These are phyloP conservation scores for Spodoptera exigua DNA, from an alignment of 2,888 invertebrate species.

Conservation along the genomic window DNA sequence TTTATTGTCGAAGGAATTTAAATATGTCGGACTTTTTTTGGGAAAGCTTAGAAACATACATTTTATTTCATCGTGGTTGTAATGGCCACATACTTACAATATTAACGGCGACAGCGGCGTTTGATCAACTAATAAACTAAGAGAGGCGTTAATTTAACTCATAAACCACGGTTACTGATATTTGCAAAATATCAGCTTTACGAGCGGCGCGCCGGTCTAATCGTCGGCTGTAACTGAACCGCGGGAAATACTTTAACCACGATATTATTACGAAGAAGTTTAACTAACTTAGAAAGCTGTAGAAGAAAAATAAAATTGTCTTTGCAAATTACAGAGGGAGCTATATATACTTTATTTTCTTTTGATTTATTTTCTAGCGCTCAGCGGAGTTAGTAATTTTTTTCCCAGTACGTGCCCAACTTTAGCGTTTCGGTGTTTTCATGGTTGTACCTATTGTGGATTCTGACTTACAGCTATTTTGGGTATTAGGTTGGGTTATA, in stretches of 20 bases:
- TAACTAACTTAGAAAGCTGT: no score
- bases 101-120: conserved; percentile 37
- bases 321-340: no score
- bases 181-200: conserved; percentile 29
- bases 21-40: conserved; percentile 24
- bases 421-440: no score
- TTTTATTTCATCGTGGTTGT: not conserved
- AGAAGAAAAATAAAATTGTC: no score
- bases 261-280: not conserved
- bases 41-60: no score
- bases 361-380: no score
- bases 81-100: conserved; percentile 15
- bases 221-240: conserved; percentile 1
- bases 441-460: no score
- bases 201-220: conserved; percentile 1
- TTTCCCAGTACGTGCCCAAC: no score
- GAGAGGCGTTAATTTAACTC: conserved; percentile 28
- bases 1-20: conserved; percentile 49
- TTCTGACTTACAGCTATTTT: no score
- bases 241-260: not conserved
- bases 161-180: conserved; percentile 30
- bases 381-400: no score
- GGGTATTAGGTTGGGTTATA: no score
- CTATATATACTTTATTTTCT: no score
- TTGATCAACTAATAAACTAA: conserved; percentile 35